These are phyloP conservation scores for Palythoa caribaeorum DNA, from an alignment of 92 coral and sea anemone genomes.

Conservation along the genomic window DNA sequence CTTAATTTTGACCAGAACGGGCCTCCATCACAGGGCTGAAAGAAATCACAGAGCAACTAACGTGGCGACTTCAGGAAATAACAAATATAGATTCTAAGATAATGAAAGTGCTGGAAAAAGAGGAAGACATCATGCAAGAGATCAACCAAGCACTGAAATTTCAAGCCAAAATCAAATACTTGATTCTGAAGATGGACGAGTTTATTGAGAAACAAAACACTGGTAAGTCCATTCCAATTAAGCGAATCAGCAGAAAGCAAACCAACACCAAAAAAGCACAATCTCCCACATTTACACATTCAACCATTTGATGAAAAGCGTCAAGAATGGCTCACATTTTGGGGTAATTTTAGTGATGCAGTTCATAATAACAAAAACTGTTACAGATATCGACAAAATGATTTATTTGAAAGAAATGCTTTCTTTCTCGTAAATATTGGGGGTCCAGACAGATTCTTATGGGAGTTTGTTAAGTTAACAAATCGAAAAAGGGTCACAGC, in stretches of 20 bases:
- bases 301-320: not conserved
- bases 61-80: not conserved
- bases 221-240: not conserved
- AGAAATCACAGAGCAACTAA: constrained; percentile 1
- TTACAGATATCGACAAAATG: constrained; percentile 1
- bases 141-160: not conserved
- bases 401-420: not conserved
- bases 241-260: constrained; percentile 3
- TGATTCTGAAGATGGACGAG: not conserved
- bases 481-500: too few relatives aligned
- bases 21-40: not conserved
- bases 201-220: not conserved
- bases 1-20: not conserved
- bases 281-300: constrained; percentile 9
- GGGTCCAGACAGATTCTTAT: constrained; percentile 4
- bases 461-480: not conserved
- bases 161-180: not conserved
- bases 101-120: not conserved
- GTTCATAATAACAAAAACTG: not conserved
- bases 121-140: not conserved
- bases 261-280: constrained; percentile 11
- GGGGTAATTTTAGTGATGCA: not conserved
- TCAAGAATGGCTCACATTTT: constrained; percentile 20
- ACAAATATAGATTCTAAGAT: constrained; percentile 9
- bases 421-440: not conserved